Evolutionary conservation across 2,797 vertebrate genomes (phyloP).

Genomic region (Anniella stebbinsi): DNA sequence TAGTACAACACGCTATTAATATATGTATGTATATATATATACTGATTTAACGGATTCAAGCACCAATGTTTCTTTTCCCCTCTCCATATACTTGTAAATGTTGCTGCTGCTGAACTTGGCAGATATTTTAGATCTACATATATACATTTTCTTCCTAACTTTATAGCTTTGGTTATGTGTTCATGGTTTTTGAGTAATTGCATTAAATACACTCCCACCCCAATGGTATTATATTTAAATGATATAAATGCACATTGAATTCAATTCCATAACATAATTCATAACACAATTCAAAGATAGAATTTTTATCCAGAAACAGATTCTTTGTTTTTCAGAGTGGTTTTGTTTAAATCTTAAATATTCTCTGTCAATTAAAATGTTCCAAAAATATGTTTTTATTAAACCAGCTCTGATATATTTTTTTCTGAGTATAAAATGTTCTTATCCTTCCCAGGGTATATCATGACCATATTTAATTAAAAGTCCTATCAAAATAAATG

Average conservation of each 20-base stretch:
- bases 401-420: not conserved
- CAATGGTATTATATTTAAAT: constrained; percentile 35
- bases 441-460: not conserved
- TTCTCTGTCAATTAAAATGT: constrained; percentile 2
- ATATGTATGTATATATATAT: constrained; percentile 61
- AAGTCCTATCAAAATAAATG: not conserved
- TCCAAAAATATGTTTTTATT: not conserved
- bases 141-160: constrained; percentile 52
- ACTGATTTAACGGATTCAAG: constrained; percentile 68
- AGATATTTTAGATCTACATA: constrained; percentile 58
- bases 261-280: constrained; percentile 53
- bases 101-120: constrained; percentile 65
- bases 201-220: constrained; percentile 63
- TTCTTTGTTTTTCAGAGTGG: constrained; percentile 52
- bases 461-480: not conserved
- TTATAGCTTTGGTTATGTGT: constrained; percentile 73
- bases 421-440: not conserved
- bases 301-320: constrained; percentile 39
- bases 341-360: constrained; percentile 35
- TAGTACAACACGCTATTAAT: constrained; percentile 71
- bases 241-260: constrained; percentile 50
- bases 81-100: constrained; percentile 48
- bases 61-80: constrained; percentile 51
- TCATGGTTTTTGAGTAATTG: constrained; percentile 62
- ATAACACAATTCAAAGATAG: constrained; percentile 54